Base-by-base conservation (phyloP, 37 sponge, comb jelly and placozoan species). In the Diacarnus erythraeanus region DNA sequence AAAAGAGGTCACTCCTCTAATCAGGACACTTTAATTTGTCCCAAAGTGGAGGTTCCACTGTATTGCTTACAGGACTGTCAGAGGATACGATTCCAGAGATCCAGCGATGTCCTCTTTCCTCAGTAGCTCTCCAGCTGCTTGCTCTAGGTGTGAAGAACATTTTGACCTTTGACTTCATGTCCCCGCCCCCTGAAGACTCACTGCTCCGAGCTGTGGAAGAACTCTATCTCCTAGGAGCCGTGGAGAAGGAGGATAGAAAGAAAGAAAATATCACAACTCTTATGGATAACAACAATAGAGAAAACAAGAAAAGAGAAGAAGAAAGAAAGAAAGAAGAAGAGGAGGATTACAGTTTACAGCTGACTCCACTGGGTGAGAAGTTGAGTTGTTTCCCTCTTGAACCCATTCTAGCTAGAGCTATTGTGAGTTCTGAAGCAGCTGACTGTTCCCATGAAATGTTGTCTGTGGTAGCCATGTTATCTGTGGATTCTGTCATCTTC, bases 91-190 rank as follows among this genome's bases (percentile, higher is more conserved):
- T 86, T 3, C 98, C 98, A 22, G 98, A 97, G 82, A 92, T 97
- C 39, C 93, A 89, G 77, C 81, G 98, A n/a, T 97, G 93, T 37
- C 77, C 92, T 22, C 88, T 97, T 8, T 76, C 95, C 3, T 81
- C 83, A 31, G 93, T 92, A 2, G 57, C 90, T 36, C 83, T 97
- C 33, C 83, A 97, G 57, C 86, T 97, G 29, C 59, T 97, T 57
- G 93, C 96, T 23, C 74, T 97, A 23, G 91, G 91, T 22, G 57
- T 97, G 25, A 77, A 70, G 3, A 86, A 97, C 47, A 81, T 97
- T 3, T 60, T 92, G n/a, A 77, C 54, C 12, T 97, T 97, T 87
- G 93, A 97, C 44, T 97, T 92, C 72, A 97, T 97, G 88, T 88
- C 86, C 56, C 76, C 83, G 69, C 98, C 98, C 1, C 68, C 90